Evolutionary conservation across 1,140 invertebrate species (phyloP).

Genomic region (Procambarus clarkii): DNA sequence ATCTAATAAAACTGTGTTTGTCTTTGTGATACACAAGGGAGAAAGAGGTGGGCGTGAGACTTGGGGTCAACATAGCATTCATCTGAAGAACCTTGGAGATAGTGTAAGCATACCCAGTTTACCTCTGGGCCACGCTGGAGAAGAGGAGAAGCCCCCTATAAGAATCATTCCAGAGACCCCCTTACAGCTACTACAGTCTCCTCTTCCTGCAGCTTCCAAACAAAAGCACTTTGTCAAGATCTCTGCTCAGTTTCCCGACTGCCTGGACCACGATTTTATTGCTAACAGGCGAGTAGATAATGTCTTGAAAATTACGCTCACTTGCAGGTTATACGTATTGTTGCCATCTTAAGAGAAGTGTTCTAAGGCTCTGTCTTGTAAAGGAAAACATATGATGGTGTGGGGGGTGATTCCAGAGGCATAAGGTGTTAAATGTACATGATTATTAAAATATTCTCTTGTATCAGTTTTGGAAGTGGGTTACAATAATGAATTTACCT

Average conservation of each 20-base stretch:
- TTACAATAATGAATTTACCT: too few relatives aligned
- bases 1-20: too few relatives aligned
- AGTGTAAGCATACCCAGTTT: slow-evolving; percentile 22
- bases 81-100: slow-evolving; percentile 31
- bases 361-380: too few relatives aligned
- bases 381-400: too few relatives aligned
- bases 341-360: too few relatives aligned
- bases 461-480: too few relatives aligned
- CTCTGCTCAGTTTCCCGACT: slow-evolving; percentile 44
- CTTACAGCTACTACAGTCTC: slow-evolving; percentile 24
- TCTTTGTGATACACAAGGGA: slow-evolving; percentile 18
- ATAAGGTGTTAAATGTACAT: too few relatives aligned
- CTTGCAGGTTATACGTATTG: too few relatives aligned
- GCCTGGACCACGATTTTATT: slow-evolving; percentile 44
- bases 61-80: slow-evolving; percentile 54
- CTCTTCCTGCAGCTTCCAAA: slow-evolving; percentile 32
- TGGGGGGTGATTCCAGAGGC: too few relatives aligned
- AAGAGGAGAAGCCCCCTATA: slow-evolving; percentile 56
- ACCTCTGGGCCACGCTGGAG: slow-evolving; percentile 25
- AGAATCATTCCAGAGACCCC: slow-evolving; percentile 59
- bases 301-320: background rate
- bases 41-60: slow-evolving; percentile 26
- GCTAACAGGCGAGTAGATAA: slow-evolving; percentile 37
- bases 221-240: slow-evolving; percentile 53
- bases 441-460: too few relatives aligned